Evolutionary conservation across 2,797 vertebrate genomes (phyloP).

Genomic region (Oreochromis mossambicus): DNA sequence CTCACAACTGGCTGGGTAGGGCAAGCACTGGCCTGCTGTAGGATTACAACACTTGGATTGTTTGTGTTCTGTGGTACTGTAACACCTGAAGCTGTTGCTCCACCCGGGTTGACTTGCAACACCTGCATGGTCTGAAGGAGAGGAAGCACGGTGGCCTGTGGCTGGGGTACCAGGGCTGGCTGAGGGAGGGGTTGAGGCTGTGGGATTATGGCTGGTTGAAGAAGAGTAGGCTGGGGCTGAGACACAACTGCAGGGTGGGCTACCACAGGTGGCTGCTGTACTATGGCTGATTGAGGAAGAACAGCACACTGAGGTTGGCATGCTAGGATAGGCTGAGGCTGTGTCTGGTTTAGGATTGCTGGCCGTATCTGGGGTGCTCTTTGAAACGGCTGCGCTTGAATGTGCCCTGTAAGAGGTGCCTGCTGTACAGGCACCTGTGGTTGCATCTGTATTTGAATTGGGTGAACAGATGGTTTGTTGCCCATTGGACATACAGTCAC

Average conservation of each 20-base stretch:
- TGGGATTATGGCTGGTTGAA: constrained; percentile 73
- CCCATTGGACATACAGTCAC: constrained; percentile 73
- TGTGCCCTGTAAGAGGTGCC: constrained; percentile 60
- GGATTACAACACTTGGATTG: constrained; percentile 91
- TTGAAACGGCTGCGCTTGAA: constrained; percentile 64
- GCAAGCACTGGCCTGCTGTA: constrained; percentile 87
- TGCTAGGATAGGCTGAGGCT: constrained; percentile 48
- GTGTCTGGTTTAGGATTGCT: constrained; percentile 54
- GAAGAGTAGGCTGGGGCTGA: constrained; percentile 64
- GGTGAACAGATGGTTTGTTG: constrained; percentile 71
- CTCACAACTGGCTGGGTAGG: constrained; percentile 82
- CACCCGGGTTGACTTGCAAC: constrained; percentile 88
- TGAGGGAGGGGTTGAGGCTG: constrained; percentile 61
- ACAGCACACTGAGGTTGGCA: constrained; percentile 65
- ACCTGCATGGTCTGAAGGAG: constrained; percentile 95
- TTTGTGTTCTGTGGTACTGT: constrained; percentile 80
- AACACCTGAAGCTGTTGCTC: constrained; percentile 68
- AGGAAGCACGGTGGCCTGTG: constrained; percentile 83
- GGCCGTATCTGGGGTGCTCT: constrained; percentile 60
- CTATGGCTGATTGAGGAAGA: constrained; percentile 64
- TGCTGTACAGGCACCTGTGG: constrained; percentile 69
- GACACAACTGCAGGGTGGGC: constrained; percentile 60
- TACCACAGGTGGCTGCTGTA: constrained; percentile 63
- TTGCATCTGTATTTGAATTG: constrained; percentile 80
- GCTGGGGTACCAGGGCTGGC: constrained; percentile 67